Base-by-base conservation (phyloP, 1,140 invertebrate genomes). In the Tetraneura akinire region DNA sequence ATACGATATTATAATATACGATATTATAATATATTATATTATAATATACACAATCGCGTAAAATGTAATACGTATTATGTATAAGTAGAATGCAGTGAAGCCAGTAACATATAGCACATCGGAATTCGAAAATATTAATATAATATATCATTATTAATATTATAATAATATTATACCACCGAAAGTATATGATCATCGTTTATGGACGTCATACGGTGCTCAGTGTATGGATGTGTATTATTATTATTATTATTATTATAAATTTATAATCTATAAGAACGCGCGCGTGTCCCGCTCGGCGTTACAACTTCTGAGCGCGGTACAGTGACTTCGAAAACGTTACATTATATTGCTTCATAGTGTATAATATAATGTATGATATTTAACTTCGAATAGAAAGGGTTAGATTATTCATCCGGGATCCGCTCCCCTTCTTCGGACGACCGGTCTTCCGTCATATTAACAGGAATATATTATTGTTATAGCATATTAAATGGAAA, bases 61-160 rank as follows among this genome's bases (percentile, higher is more conserved):
- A n/a, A n/a, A 14, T 45, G 13, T 37, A 9, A 37, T 21, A 66
- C 8, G 10, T 21, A 21, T 45, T 23, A 47, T 47, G 4, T 26
- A n/a, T 23, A 32, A 23, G 1, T 70, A 70, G 21, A 71, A 71
- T 49, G 45, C 45, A 16, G 42, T 49, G 16, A 70, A 11, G 14
- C 37, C 47, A n/a, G n/a, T n/a, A 2, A 55, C 18, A 21, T 55
- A 55, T 55, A n/a, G 1, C 45, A 26, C 23, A 6, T 3, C 26
- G 66, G 42, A 47, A 23, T 70, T 70, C 45, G 32, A 37, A 23
- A 70, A 70, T 47, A 70, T 70, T 70, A 47, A 70, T 49, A 49
- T 29, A 16, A 3, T 21, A 9, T 16, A 23, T 55, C 16, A n/a
- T 14, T n/a, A 21, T 37, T 37, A 37, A 4, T 37, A 37, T 37